Conservation (phyloP, 2,797 vertebrate genomes). For the Brachymystax lenok region DNA sequence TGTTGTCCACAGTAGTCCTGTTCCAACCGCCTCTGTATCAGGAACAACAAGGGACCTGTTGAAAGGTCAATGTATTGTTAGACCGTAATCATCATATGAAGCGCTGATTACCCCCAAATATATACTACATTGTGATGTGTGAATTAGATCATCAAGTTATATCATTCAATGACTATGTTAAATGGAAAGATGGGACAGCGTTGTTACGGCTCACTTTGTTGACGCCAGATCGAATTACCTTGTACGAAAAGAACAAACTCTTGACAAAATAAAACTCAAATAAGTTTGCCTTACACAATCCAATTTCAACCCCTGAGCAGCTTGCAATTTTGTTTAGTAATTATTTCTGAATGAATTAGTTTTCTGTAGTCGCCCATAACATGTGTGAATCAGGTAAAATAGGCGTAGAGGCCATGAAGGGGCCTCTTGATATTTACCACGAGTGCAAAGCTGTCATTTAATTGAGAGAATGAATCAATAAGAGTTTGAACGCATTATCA, state of each 20-base stretch:
- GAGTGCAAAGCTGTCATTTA: slow-evolving; percentile 76
- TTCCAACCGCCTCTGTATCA: background rate
- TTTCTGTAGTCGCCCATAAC: slow-evolving; percentile 74
- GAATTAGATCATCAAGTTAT: slow-evolving; percentile 36
- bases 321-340: slow-evolving; percentile 69
- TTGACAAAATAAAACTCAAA: slow-evolving; percentile 62
- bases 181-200: slow-evolving; percentile 11
- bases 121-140: slow-evolving; percentile 23
- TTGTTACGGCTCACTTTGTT: slow-evolving; percentile 42
- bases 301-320: slow-evolving; percentile 67
- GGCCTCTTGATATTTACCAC: slow-evolving; percentile 76
- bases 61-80: slow-evolving; percentile 13
- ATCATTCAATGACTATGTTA: slow-evolving; percentile 28
- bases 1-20: slow-evolving; percentile 9
- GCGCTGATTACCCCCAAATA: slow-evolving; percentile 33
- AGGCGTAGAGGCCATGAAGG: slow-evolving; percentile 68
- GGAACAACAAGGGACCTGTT: background rate
- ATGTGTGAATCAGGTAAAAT: slow-evolving; percentile 73
- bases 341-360: slow-evolving; percentile 77
- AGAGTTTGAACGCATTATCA: slow-evolving; percentile 72
- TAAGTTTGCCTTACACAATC: slow-evolving; percentile 66
- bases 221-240: slow-evolving; percentile 53
- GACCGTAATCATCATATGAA: slow-evolving; percentile 36
- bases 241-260: slow-evolving; percentile 48
- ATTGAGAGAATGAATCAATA: slow-evolving; percentile 78